Evolutionary conservation across 2,797 vertebrate genomes (phyloP).

Genomic region (Anomalospiza imberbis): DNA sequence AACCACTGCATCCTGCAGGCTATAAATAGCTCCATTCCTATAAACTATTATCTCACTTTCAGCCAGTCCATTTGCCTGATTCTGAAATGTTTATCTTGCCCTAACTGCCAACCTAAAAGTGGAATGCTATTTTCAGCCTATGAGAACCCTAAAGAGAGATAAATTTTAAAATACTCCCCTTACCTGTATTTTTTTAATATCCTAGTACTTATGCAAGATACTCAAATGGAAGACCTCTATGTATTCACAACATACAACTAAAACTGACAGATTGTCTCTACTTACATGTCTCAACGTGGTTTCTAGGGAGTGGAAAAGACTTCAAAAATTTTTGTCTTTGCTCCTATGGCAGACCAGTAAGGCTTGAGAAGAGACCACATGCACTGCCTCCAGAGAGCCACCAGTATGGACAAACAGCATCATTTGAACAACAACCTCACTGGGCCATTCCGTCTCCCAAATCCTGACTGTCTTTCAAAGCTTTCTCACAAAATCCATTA

Average conservation of each 20-base stretch:
- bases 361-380: background rate
- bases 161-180: background rate
- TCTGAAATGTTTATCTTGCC: slow-evolving; percentile 14
- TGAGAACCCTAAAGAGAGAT: background rate
- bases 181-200: background rate
- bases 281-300: background rate
- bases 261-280: background rate
- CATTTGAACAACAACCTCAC: background rate
- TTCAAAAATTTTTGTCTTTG: background rate
- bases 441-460: background rate
- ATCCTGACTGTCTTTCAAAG: background rate
- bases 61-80: background rate
- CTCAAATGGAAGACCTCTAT: background rate
- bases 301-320: background rate
- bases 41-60: slow-evolving; percentile 1
- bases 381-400: background rate
- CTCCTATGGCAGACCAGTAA: background rate
- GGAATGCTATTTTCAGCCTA: background rate
- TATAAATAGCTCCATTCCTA: slow-evolving; percentile 20
- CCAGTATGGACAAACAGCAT: background rate
- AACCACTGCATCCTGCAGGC: background rate
- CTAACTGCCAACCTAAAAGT: background rate
- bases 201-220: background rate
- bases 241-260: background rate
- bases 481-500: background rate